Conservation (phyloP, 2,888 invertebrate species). For the Linnaemya tessellans region DNA sequence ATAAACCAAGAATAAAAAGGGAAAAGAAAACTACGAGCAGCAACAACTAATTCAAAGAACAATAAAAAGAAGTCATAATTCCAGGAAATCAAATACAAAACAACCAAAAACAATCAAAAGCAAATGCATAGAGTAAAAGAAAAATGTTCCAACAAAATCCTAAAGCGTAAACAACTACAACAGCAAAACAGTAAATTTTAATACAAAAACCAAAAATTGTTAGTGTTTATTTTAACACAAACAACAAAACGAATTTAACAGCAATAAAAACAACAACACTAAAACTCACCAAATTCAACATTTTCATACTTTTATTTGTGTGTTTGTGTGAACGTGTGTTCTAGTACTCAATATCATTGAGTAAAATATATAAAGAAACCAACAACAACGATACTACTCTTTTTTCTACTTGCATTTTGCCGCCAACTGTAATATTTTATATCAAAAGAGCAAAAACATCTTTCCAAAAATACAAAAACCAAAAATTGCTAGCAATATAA, state of each 20-base stretch:
- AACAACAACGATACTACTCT: not conserved
- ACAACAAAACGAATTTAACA: not conserved
- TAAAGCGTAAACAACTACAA: conserved; percentile 3
- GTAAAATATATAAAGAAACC: not conserved
- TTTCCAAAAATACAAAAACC: conserved; percentile 9
- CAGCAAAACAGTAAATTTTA: conserved; percentile 16
- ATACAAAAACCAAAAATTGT: conserved; percentile 1
- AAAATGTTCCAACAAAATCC: conserved; percentile 19
- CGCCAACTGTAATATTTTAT: conserved; percentile 13
- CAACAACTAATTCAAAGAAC: conserved; percentile 33
- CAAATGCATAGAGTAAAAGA: conserved; percentile 16
- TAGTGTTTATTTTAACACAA: conserved; percentile 27
- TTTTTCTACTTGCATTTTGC: conserved; percentile 30
- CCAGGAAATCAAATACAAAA: conserved; percentile 42
- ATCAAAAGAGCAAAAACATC: not conserved
- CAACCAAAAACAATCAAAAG: conserved; percentile 14
- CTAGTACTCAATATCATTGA: conserved; percentile 32
- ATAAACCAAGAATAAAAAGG: conserved; percentile 19
- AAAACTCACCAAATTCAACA: conserved; percentile 8
- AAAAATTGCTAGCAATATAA: conserved; percentile 18
- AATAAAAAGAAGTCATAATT: conserved; percentile 30
- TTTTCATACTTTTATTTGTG: not conserved
- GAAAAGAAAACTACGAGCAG: conserved; percentile 1
- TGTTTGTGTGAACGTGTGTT: conserved; percentile 41
- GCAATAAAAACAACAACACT: not conserved